Evolutionary conservation across 2,888 invertebrate genomes (phyloP), one percentile per base, ranked within the genome.

Genomic region (Podotricha telesiphe): DNA sequence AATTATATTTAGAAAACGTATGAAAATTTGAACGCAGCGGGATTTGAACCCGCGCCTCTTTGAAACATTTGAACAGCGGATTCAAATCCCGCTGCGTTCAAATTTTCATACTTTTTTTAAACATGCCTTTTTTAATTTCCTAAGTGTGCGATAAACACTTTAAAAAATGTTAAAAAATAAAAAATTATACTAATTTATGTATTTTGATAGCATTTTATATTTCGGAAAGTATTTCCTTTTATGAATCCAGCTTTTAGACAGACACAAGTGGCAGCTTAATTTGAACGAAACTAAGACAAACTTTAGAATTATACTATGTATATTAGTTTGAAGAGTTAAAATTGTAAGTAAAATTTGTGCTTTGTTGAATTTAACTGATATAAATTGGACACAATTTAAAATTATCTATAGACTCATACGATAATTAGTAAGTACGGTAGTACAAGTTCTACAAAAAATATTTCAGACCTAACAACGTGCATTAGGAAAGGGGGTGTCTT

Each of bases 221-320:
- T 10, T 10, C 2, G 20, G 42, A 42, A n/a, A 10, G 2, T 59
- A 20, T 37, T 13, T 22, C 13, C n/a, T 37, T 19, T 11, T 55
- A 55, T 55, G 34, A 28, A 55, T 2, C 22, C 28, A 1, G 51
- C 8, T 37, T n/a, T n/a, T n/a, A n/a, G n/a, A 42, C 42, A 13
- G 15, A 51, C 6, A 28, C 6, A 51, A 51, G n/a, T 51, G 22
- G 51, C 51, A 51, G 51, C 51, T 51, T 51, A 0, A 28, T 7
- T 51, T 51, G 51, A 51, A 53, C 53, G 53, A n/a, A 28, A 53
- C 53, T n/a, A 4, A n/a, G 53, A 53, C 34, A 28, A 28, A 34
- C 3, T 53, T 53, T 53, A 53, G 53, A 34, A 53, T 53, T 53
- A 22, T 53, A 17, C 2, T 28, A 28, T 11, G 55, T 37, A 37